A percentile compares a stretch with the other conserved stretches of the same genome.
Conservation (phyloP, 2,797 vertebrate genomes). For the Clamator glandarius region DNA sequence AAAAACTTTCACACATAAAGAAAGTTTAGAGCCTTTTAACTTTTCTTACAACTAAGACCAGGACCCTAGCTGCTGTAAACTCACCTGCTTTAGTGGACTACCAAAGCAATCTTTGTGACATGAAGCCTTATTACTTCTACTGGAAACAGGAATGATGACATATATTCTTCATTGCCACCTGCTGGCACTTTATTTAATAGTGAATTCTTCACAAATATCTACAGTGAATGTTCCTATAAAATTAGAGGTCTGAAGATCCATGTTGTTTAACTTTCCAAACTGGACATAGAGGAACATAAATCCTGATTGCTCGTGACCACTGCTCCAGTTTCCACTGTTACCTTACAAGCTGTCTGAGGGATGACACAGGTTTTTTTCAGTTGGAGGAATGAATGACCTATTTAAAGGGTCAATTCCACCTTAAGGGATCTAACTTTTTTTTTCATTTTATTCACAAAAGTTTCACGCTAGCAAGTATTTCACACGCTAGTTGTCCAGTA, state of each 20-base stretch:
- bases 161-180: constrained; percentile 63
- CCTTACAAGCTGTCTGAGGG: fast-evolving
- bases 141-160: neutral
- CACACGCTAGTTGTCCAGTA: neutral
- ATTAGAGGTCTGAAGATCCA: neutral
- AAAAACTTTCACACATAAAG: neutral
- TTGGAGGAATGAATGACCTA: neutral
- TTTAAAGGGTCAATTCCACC: neutral
- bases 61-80: neutral
- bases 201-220: neutral
- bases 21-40: neutral
- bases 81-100: neutral
- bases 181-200: constrained; percentile 31
- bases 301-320: neutral
- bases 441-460: neutral
- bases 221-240: neutral
- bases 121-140: neutral
- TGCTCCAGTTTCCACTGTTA: neutral
- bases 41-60: neutral
- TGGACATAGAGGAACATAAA: neutral
- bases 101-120: neutral
- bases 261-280: neutral
- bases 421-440: neutral
- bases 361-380: neutral
- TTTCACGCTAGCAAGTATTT: neutral